phyloP scores from a whole-genome alignment of 1,140 invertebrate species.

The Macrostomum lignano region DNA sequence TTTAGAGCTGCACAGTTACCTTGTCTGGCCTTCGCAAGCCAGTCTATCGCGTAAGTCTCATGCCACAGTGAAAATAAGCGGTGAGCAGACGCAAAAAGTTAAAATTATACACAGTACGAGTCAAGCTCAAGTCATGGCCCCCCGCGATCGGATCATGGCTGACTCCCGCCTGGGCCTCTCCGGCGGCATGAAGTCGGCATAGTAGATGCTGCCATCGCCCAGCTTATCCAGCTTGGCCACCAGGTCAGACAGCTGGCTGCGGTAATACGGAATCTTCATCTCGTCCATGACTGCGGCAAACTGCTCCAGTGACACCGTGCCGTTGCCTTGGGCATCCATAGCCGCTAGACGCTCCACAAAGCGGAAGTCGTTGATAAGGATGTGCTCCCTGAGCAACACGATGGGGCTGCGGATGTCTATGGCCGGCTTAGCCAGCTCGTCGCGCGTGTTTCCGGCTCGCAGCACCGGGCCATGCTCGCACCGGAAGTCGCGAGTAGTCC shows the following conservation, averaged over 20 bases:
- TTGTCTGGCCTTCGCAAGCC: too few relatives aligned
- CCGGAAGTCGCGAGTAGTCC: constrained; percentile 14
- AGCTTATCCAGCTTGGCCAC: constrained; percentile 8
- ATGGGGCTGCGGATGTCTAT: constrained; percentile 16
- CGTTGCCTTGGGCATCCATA: constrained; percentile 13
- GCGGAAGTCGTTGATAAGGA: constrained; percentile 18
- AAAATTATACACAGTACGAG: too few relatives aligned
- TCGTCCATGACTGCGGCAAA: constrained; percentile 11
- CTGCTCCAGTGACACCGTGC: constrained; percentile 14
- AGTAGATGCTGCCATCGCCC: constrained; percentile 8
- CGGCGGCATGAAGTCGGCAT: too few relatives aligned
- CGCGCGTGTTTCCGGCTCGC: constrained; percentile 18
- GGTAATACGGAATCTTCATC: constrained; percentile 6
- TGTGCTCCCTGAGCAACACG: constrained; percentile 17
- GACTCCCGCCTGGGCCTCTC: too few relatives aligned
- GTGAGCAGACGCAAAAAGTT: too few relatives aligned
- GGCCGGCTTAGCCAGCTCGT: constrained; percentile 17
- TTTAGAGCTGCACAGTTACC: too few relatives aligned
- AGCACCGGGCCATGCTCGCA: constrained; percentile 15
- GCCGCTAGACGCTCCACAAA: constrained; percentile 15
- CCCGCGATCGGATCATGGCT: too few relatives aligned
- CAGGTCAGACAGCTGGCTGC: constrained; percentile 7
- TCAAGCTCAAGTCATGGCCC: too few relatives aligned
- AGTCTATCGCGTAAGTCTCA: too few relatives aligned
- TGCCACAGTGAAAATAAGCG: too few relatives aligned